Evolutionary conservation across 2,888 invertebrate genomes (phyloP).

Genomic region (Ennomos quercinarius): DNA sequence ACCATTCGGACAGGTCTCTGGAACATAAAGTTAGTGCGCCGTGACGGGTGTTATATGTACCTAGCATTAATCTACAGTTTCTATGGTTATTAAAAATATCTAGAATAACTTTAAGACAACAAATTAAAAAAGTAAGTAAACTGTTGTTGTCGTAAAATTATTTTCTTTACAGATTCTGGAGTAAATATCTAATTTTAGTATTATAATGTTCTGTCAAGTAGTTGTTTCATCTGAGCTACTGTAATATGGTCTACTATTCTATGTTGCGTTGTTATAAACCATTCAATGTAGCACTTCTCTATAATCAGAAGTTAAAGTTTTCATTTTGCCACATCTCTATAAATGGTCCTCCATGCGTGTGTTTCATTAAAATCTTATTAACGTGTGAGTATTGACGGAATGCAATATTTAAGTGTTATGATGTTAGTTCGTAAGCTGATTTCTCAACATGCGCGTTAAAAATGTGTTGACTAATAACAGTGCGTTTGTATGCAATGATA

Average conservation of each 20-base stretch:
- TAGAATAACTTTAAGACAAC: constrained; percentile 40
- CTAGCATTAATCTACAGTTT: constrained; percentile 48
- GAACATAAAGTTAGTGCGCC: constrained; percentile 82
- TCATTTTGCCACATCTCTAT: constrained; percentile 6
- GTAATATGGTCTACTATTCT: constrained; percentile 24
- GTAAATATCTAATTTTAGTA: constrained; percentile 13
- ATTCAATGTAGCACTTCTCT: constrained; percentile 6
- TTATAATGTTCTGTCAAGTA: constrained; percentile 17
- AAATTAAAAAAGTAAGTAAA: constrained; percentile 5
- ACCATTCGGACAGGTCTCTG: constrained; percentile 91
- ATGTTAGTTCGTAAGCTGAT: constrained; percentile 63
- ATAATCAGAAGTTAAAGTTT: neutral
- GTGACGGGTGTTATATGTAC: constrained; percentile 72
- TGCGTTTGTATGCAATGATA: constrained; percentile 67
- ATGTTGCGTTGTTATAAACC: constrained; percentile 32
- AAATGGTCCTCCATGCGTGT: constrained; percentile 64
- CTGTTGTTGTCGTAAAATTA: constrained; percentile 29
- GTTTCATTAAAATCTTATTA: constrained; percentile 42
- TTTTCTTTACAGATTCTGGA: constrained; percentile 23
- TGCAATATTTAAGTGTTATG: constrained; percentile 83
- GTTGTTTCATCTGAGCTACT: constrained; percentile 18
- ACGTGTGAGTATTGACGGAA: constrained; percentile 79
- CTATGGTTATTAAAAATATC: constrained; percentile 35
- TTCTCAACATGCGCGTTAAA: constrained; percentile 67
- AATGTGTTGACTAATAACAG: constrained; percentile 60